Base-by-base conservation (phyloP, 2,888 invertebrate species). In the Odontocolon sp. region DNA sequence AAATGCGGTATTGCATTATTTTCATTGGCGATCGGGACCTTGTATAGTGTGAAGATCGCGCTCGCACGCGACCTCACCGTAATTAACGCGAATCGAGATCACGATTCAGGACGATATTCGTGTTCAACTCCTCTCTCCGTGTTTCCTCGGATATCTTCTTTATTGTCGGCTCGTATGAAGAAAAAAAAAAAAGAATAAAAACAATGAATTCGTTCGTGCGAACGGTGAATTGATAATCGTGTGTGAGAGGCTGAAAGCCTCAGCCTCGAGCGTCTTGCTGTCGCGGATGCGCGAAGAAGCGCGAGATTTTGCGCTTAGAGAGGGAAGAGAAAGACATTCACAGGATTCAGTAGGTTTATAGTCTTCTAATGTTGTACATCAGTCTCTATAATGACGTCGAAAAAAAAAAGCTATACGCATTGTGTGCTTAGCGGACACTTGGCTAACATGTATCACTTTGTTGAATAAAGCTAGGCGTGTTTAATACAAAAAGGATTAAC, bases 391-490 rank as follows among this genome's bases (percentile, higher is more conserved):
- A 85, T 79, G 80, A 84, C 86, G 82, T 85, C 81, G 80, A 83
- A 80, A 80, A 38, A 50, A 68, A 61, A 26, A 42, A 85, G 84
- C 83, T 80, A 78, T 80, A 81, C 74, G 77, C 81, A 83, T 87
- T 85, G 86, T 87, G 86, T 86, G 87, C 86, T 89, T 89, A 85
- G 84, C 85, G 83, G 85, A 85, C 84, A 87, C 76, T 85, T 82
- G 81, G 86, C 86, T 86, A 87, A 83, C 86, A 84, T 90, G 89
- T 90, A 88, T 88, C 86, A 88, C 87, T 86, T 87, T 87, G 87
- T 85, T 90, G 85, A 90, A 88, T 89, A 89, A 89, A 90, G 84
- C 84, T 89, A 89, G 89, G 89, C 89, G 88, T 89, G 88, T 90
- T 89, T 90, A 89, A 87, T 88, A 88, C 81, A 83, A 84, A 80